A percentile compares a stretch with the other conserved stretches of the same genome.
These are phyloP conservation scores for Eristalis arbustorum DNA, from an alignment of 2,888 invertebrate genomes.

Conservation along the genomic window DNA sequence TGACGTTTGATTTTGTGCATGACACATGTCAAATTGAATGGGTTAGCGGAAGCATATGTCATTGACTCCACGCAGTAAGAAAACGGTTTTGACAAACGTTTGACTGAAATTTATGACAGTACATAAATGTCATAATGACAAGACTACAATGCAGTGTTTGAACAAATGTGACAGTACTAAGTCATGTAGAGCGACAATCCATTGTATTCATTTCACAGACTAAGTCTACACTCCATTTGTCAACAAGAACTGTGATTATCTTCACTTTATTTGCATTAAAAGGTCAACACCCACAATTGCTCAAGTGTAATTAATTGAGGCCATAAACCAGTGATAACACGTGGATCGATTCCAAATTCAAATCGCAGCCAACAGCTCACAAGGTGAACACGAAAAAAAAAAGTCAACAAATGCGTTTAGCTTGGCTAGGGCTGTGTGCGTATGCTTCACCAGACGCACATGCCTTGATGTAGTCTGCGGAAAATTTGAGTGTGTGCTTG, in stretches of 20 bases:
- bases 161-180: too few species aligned
- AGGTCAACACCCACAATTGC: constrained; percentile 11
- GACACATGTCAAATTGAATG: background rate
- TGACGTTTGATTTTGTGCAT: background rate
- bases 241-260: background rate
- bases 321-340: constrained; percentile 4
- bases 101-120: background rate
- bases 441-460: background rate
- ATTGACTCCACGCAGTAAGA: background rate
- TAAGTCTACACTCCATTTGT: background rate
- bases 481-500: background rate
- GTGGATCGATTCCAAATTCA: background rate
- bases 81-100: background rate
- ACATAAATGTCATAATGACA: too few species aligned
- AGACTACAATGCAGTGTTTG: too few species aligned
- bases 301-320: background rate
- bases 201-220: background rate
- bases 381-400: constrained; percentile 18
- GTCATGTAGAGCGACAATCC: too few species aligned
- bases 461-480: background rate
- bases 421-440: background rate
- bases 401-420: background rate
- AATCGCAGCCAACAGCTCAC: background rate
- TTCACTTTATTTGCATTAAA: background rate
- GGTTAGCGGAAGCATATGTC: background rate